Evolutionary conservation across 2,797 vertebrate species (phyloP), one percentile per base, ranked within the genome.

Genomic region (Chaunax sp.): DNA sequence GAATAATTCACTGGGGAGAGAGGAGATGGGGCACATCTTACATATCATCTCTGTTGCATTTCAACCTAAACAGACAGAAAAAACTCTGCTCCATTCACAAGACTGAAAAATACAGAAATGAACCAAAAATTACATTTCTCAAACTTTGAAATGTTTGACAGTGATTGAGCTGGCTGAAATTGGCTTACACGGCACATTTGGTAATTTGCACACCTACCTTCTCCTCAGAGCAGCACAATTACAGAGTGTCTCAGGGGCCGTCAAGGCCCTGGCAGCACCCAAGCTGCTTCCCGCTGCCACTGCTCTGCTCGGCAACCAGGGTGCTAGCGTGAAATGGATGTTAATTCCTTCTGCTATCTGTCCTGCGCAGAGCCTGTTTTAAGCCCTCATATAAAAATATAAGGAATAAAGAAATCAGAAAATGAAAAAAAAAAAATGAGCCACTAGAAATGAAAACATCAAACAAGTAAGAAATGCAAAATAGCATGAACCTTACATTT

Each of bases 191-290:
- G 91, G 86, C 90, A 93, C 92, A 93, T 94, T 94, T 93, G 82
- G 87, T 93, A 88, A 94, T 95, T 95, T 95, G 90, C 93, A 94
- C 93, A 94, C 91, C 92, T 91, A 91, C 88, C 91, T 91, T 89
- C 92, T 93, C 91, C 92, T 94, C 92, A 93, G 91, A 92, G 91
- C 83, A 75, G 80, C 41, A 91, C 92, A 93, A 94, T 95, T 93
- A 93, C 89, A 76, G 69, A 86, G 86, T 78, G 90, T 93, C 88
- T 92, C 87, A 26, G 68, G 83, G 89, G 88, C 82, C 83, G 56
- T 80, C 72, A 40, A 70, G 77, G 86, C 71, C 78, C 82, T 19
- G 68, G 69, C 84, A 83, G 78, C 75, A 78, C 83, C 82, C 84
- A 62, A 70, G 70, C 86, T 69, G 72, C 83, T 81, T 80, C 65